These are phyloP conservation scores for Notodonta dromedarius DNA, from an alignment of 2,888 invertebrate species.

Conservation along the genomic window DNA sequence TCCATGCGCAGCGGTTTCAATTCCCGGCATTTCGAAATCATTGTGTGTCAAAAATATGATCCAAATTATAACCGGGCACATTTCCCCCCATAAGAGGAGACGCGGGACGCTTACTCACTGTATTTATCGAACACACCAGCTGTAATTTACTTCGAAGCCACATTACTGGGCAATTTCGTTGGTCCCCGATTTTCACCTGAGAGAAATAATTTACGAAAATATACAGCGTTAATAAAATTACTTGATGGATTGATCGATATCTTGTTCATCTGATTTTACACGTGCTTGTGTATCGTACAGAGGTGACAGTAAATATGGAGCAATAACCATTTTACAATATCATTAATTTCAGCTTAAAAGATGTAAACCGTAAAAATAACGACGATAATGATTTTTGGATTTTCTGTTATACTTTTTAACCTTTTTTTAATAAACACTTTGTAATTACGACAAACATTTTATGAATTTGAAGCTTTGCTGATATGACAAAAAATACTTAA, in stretches of 20 bases:
- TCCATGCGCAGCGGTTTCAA: slow-evolving; percentile 26
- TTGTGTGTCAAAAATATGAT: slow-evolving; percentile 27
- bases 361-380: too few species aligned
- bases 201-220: slow-evolving; percentile 62
- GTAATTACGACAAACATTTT: too few species aligned
- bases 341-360: too few species aligned
- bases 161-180: slow-evolving; percentile 53
- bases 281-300: slow-evolving; percentile 22
- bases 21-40: slow-evolving; percentile 15
- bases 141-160: slow-evolving; percentile 64
- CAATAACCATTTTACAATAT: background rate
- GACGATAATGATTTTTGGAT: too few species aligned
- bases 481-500: too few species aligned
- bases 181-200: slow-evolving; percentile 49
- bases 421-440: too few species aligned
- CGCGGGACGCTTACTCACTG: slow-evolving; percentile 41
- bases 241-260: slow-evolving; percentile 62
- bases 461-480: too few species aligned
- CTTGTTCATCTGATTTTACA: slow-evolving; percentile 42
- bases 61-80: slow-evolving; percentile 36
- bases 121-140: slow-evolving; percentile 52
- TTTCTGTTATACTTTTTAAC: too few species aligned
- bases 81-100: slow-evolving; percentile 29
- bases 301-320: slow-evolving; percentile 14
- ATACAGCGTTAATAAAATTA: slow-evolving; percentile 61